Percentiles rank a stretch among this genome's conserved stretches.
Evolutionary conservation across 2,113 vertebrate genomes (phyloP).

Genomic region (Phalacrocorax carbo): DNA sequence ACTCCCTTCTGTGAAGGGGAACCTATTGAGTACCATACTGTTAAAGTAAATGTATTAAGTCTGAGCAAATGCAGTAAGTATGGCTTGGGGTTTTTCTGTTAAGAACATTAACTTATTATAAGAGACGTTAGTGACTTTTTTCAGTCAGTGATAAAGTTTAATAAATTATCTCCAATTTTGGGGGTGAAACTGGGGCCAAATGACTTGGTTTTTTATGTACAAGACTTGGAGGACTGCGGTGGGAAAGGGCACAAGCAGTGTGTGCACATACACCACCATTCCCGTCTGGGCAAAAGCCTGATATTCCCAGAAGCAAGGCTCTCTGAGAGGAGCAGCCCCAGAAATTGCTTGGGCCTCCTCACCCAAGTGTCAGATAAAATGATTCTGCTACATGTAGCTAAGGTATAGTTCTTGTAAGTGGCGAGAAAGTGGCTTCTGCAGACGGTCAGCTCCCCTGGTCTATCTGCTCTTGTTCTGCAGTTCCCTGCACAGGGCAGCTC

Average conservation of each 20-base stretch:
- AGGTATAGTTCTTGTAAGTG: background rate
- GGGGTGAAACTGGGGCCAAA: constrained; percentile 55
- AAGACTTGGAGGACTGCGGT: background rate
- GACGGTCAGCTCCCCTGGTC: background rate
- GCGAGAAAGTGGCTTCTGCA: background rate
- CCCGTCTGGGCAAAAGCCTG: background rate
- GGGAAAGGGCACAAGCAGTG: background rate
- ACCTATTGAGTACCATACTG: constrained; percentile 55
- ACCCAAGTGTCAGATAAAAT: background rate
- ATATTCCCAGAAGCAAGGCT: background rate
- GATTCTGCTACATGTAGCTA: background rate
- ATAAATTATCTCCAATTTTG: constrained; percentile 78
- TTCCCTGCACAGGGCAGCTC: background rate
- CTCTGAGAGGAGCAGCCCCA: background rate
- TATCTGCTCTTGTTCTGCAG: background rate
- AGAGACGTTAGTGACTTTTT: constrained; percentile 72
- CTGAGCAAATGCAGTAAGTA: constrained; percentile 64
- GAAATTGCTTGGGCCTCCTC: background rate
- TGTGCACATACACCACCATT: rapidly evolving
- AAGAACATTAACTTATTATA: constrained; percentile 80
- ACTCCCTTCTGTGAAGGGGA: constrained; percentile 83
- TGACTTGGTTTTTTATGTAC: background rate
- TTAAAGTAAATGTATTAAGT: constrained; percentile 65
- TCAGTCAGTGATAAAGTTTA: constrained; percentile 73
- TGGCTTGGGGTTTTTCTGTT: constrained; percentile 67